These are phyloP conservation scores for Drosophila mimetica DNA, from an alignment of 2,888 invertebrate genomes.

Conservation along the genomic window DNA sequence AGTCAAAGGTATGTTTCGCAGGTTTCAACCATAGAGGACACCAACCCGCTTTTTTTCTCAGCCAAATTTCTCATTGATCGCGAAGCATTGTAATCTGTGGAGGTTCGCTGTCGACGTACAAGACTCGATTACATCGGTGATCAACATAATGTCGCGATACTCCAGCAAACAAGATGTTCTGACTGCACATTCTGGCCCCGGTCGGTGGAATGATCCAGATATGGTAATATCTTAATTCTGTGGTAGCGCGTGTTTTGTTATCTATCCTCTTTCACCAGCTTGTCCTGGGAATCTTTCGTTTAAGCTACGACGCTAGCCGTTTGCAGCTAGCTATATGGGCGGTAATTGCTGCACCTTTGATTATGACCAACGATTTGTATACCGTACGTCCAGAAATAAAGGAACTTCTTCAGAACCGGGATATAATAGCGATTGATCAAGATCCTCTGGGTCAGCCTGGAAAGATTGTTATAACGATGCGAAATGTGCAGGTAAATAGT, in stretches of 20 bases:
- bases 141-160: constrained; percentile 86
- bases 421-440: constrained; percentile 88
- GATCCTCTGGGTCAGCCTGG: constrained; percentile 88
- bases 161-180: constrained; percentile 86
- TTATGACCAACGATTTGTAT: constrained; percentile 89
- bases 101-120: constrained; percentile 88
- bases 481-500: constrained; percentile 72
- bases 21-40: background rate
- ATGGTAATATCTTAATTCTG: constrained; percentile 83
- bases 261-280: constrained; percentile 66
- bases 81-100: constrained; percentile 88
- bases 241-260: background rate
- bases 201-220: constrained; percentile 90
- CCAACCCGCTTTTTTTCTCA: constrained; percentile 11
- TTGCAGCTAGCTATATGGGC: constrained; percentile 91
- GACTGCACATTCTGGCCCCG: constrained; percentile 87
- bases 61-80: constrained; percentile 86
- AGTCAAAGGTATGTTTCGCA: constrained; percentile 82
- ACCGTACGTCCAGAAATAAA: constrained; percentile 86
- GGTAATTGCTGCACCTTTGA: constrained; percentile 89
- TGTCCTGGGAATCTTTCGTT: constrained; percentile 87
- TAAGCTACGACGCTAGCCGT: constrained; percentile 88
- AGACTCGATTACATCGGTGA: constrained; percentile 86
- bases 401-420: constrained; percentile 87
- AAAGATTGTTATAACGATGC: constrained; percentile 82